Evolutionary conservation across 2,113 vertebrate species (phyloP), one percentile per base, ranked within the genome.

Genomic region (Machaerirhynchus nigripectus): DNA sequence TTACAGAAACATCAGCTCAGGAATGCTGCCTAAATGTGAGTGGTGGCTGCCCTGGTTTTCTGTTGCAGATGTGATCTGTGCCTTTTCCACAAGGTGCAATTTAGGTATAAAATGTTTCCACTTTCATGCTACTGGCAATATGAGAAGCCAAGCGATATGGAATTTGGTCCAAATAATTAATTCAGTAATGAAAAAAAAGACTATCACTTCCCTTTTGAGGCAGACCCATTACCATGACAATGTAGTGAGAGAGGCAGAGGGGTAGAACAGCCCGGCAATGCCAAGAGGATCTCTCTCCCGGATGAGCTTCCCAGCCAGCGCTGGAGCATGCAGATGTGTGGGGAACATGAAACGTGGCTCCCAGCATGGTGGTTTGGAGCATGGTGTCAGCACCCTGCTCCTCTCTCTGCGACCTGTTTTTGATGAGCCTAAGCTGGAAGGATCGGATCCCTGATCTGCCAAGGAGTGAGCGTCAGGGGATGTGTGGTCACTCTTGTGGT

Each of bases 321-420:
- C 6, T 1, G 3, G 30, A 64, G 23, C 12, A 15, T 1, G 0
- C 0, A 1, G 44, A 27, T 42, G 13, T 10, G 27, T 4, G 30
- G 27, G 1, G 30, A 86, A 37, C 11, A 7, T 1, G 4, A 64
- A 37, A 44, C 33, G 18, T 37, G 59, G 15, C 42, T 86, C 24
- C 50, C n/a, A 33, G 26, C 2, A 1, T 10, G 1, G 15, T 12
- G 31, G 9, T 33, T 86, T 39, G 46, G 46, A 39, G 46, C 11
- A 5, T 4, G 31, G 17, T 33, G 61, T 20, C 22, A 63, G 35
- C 53, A 57, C 7, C 50, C 44, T 69, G 33, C 39, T 69, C 10
- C 15, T 68, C 33, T 55, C 42, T 31, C 22, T 37, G 17, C 3
- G 37, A 30, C 11, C n/a, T 65, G 65, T 24, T 53, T 40, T 27